A percentile compares a stretch with the other conserved stretches of the same genome.
Conservation (phyloP, 2,888 invertebrate genomes). For the Mesochorus sp. region DNA sequence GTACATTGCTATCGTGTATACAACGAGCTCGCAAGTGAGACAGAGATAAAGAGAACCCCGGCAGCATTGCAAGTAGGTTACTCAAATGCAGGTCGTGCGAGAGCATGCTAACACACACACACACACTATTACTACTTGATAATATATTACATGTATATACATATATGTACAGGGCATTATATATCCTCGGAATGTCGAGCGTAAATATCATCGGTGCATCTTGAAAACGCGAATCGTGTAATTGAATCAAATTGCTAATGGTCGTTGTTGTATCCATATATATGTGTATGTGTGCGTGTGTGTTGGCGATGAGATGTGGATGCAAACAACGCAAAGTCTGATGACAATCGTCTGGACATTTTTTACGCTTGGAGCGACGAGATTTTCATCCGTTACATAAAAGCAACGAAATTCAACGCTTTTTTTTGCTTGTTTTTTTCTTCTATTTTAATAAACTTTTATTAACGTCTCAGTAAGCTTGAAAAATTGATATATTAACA, state of each 20-base stretch:
- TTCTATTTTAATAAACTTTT: too few relatives aligned
- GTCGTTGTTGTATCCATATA: slow-evolving; percentile 52
- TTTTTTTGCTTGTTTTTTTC: too few relatives aligned
- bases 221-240: slow-evolving; percentile 74
- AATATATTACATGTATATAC: not conserved
- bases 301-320: slow-evolving; percentile 5
- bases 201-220: slow-evolving; percentile 76
- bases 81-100: slow-evolving; percentile 67
- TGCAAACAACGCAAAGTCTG: slow-evolving; percentile 53
- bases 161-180: not conserved
- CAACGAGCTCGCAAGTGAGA: slow-evolving; percentile 21
- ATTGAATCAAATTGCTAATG: slow-evolving; percentile 78
- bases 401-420: too few relatives aligned
- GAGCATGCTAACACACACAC: too few relatives aligned
- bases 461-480: too few relatives aligned
- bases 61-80: slow-evolving; percentile 67
- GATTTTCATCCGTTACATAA: too few relatives aligned
- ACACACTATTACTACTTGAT: slow-evolving; percentile 28
- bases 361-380: too few relatives aligned
- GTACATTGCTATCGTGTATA: slow-evolving; percentile 37
- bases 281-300: not conserved
- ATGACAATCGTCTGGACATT: slow-evolving; percentile 1
- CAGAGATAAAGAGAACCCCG: slow-evolving; percentile 31
- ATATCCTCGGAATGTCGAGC: slow-evolving; percentile 68
- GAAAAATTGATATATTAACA: too few relatives aligned